Base-by-base conservation (phyloP, 2,797 vertebrate species). In the Centroberyx gerrardi region DNA sequence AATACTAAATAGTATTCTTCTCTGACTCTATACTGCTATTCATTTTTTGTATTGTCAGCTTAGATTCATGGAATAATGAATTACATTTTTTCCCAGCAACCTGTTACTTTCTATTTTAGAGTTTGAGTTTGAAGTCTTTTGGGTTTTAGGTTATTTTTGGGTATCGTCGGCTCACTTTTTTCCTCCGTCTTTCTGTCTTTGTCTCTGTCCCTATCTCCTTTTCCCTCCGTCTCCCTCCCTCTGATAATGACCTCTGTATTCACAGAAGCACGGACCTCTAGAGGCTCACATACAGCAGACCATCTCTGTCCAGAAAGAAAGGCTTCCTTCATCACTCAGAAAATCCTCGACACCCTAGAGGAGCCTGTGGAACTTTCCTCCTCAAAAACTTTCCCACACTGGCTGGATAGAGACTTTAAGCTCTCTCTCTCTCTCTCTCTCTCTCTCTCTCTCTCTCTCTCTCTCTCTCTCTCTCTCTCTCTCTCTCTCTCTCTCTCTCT, bases 271-370 rank as follows among this genome's bases (percentile, higher is more conserved):
- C 46, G n/a, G 33, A 60, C 52, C 62, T 72, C 67, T 5, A 31
- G 68, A 80, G 61, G 77, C 33, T 68, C 59, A 73, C 70, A 61
- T 60, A 72, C 17, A 78, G 62, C 44, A 71, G 72, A 77, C 10
- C 44, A 13, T 62, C 63, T 62, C 68, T 73, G 70, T 82, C 66
- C 58, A 52, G 55, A 76, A 74, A 72, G 76, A 68, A 73, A 74
- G n/a, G 49, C 18, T 52, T 79, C 68, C 31, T 81, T 78, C 82
- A 88, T 87, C 75, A 78, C 71, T 89, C 81, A 86, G 51, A 78
- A 55, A 64, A 71, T 48, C 62, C 55, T 73, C 18, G 1, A 78
- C 70, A 78, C 71, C 66, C 61, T 59, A 62, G 53, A 60, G 31
- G 71, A 66, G 72, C 56, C 64, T 66, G 64, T 18, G 1, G 10